Conservation (phyloP, 2,888 invertebrate genomes). For the Xylocampa areola region DNA sequence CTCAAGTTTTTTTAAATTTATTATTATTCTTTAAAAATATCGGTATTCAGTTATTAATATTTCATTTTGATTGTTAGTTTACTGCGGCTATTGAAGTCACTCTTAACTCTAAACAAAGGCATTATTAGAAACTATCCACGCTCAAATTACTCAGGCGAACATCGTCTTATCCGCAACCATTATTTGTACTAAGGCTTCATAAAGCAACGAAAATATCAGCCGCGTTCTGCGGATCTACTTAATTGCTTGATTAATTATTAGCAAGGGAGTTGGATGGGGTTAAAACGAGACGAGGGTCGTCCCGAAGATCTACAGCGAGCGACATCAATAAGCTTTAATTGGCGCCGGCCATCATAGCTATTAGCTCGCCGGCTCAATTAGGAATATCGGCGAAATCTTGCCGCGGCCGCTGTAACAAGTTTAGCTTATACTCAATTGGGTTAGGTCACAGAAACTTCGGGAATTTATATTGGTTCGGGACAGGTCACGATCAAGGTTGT, state of each 20-base stretch:
- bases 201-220: conserved; percentile 72
- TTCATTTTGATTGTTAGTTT: too few species aligned
- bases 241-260: conserved; percentile 89
- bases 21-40: too few species aligned
- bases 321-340: conserved; percentile 88
- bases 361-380: conserved; percentile 81
- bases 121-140: background rate
- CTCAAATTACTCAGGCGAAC: background rate
- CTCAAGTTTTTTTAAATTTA: too few species aligned
- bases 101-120: too few species aligned
- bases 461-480: conserved; percentile 39
- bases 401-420: conserved; percentile 56
- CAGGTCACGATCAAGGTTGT: conserved; percentile 36
- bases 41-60: too few species aligned
- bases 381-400: conserved; percentile 72
- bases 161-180: conserved; percentile 4
- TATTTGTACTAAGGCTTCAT: conserved; percentile 47
- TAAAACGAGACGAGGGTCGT: conserved; percentile 86
- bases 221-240: conserved; percentile 72
- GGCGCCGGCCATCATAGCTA: conserved; percentile 83
- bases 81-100: too few species aligned
- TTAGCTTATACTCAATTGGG: conserved; percentile 52
- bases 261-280: conserved; percentile 81
- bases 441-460: conserved; percentile 53
- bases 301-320: conserved; percentile 77